Percentiles rank a stretch among this genome's conserved stretches.
These are phyloP conservation scores for Esperia sulphurella DNA, from an alignment of 2,888 invertebrate genomes.

Conservation along the genomic window DNA sequence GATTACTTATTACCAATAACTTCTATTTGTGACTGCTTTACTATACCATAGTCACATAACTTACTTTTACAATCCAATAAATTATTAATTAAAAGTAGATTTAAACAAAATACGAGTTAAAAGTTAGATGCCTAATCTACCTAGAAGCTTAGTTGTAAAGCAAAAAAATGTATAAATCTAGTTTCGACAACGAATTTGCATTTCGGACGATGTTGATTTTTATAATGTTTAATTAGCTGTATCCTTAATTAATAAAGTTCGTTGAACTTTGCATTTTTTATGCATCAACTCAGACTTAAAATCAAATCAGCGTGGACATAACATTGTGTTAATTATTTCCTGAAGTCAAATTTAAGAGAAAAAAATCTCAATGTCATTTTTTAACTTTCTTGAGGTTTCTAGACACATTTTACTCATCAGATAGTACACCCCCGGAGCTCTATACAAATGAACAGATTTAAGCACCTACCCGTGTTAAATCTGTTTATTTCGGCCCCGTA, in stretches of 20 bases:
- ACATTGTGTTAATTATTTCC: not conserved
- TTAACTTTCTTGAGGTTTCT: no score
- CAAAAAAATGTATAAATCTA: slow-evolving; percentile 11
- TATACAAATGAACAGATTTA: no score
- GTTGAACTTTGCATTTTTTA: slow-evolving; percentile 16
- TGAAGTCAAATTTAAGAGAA: not conserved
- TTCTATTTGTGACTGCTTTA: no score
- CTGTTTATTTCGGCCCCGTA: no score
- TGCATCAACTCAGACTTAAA: not conserved
- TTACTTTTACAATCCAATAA: not conserved
- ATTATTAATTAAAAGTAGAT: not conserved
- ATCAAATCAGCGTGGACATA: not conserved
- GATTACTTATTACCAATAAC: no score
- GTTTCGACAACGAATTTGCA: slow-evolving; percentile 19
- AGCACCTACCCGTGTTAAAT: no score
- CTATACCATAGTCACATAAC: not conserved
- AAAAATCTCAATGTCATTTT: not conserved
- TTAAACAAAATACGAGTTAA: not conserved
- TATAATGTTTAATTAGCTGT: slow-evolving; percentile 26
- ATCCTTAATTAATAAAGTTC: slow-evolving; percentile 32
- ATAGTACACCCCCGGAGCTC: no score
- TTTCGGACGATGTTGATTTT: slow-evolving; percentile 24
- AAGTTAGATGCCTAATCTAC: slow-evolving; percentile 1
- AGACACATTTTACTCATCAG: no score
- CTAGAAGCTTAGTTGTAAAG: not conserved